A percentile compares a stretch with the other conserved stretches of the same genome.
Conservation (phyloP, 2,888 invertebrate species). For the Hesperia comma region DNA sequence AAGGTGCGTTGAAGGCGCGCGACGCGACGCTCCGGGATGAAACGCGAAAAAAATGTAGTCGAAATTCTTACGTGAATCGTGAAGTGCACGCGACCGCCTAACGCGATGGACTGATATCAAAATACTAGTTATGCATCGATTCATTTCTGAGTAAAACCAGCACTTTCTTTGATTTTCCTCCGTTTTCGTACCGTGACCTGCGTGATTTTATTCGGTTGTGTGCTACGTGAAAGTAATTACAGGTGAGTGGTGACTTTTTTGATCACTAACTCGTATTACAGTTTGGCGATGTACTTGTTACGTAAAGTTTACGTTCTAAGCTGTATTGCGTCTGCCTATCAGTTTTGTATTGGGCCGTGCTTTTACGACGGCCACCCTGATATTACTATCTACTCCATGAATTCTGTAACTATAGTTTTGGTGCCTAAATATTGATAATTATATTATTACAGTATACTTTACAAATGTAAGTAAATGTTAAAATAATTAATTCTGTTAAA, state of each 20-base stretch:
- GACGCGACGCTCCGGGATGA: constrained; percentile 53
- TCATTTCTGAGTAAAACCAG: constrained; percentile 14
- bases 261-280: neutral
- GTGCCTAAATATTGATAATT: too few species aligned
- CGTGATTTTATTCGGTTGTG: constrained; percentile 47
- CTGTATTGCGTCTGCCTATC: neutral
- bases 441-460: too few species aligned
- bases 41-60: constrained; percentile 72
- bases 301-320: neutral
- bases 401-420: neutral
- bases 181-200: constrained; percentile 49
- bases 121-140: constrained; percentile 36
- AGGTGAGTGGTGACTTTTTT: constrained; percentile 52
- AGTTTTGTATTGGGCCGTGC: neutral
- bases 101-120: constrained; percentile 47
- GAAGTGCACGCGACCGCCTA: constrained; percentile 46
- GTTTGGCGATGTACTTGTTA: neutral
- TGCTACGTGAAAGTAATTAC: constrained; percentile 48
- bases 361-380: neutral
- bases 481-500: too few species aligned
- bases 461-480: too few species aligned
- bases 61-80: constrained; percentile 46
- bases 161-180: constrained; percentile 36
- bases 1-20: constrained; percentile 52
- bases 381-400: neutral